These are phyloP conservation scores for Morphnarchus princeps DNA, from an alignment of 2,113 vertebrate genomes.

Conservation along the genomic window DNA sequence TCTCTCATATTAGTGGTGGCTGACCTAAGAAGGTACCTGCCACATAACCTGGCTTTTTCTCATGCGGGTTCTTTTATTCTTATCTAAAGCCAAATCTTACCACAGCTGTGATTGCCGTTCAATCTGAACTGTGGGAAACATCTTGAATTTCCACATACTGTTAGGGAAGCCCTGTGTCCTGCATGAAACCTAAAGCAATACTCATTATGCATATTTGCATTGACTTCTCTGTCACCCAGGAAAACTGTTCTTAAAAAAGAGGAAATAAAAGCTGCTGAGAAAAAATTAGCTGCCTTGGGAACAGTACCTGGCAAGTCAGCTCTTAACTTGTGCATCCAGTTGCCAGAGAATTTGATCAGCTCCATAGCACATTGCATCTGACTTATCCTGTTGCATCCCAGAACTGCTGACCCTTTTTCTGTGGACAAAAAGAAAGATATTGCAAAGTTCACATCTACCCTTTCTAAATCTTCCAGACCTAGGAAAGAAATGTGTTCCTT, in stretches of 20 bases:
- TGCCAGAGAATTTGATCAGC: not conserved
- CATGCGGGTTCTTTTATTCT: not conserved
- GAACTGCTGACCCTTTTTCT: slow-evolving; percentile 8
- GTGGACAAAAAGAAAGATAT: not conserved
- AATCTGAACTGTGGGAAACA: slow-evolving; percentile 2
- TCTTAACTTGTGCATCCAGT: not conserved
- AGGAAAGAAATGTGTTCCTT: not conserved
- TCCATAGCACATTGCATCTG: not conserved
- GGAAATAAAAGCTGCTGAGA: not conserved
- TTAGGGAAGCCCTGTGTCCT: not conserved
- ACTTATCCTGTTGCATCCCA: not conserved
- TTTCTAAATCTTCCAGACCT: not conserved
- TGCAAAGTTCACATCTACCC: not conserved
- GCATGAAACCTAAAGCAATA: not conserved
- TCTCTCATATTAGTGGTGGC: slow-evolving; percentile 4
- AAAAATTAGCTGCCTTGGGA: not conserved
- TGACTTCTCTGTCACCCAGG: slow-evolving; percentile 29
- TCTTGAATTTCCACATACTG: not conserved
- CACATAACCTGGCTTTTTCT: not conserved
- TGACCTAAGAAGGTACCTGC: not conserved
- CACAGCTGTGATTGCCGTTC: not conserved
- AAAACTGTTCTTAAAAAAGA: slow-evolving; percentile 14
- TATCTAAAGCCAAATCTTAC: not conserved
- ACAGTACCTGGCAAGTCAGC: slow-evolving; percentile 26
- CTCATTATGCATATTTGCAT: slow-evolving; percentile 38